A percentile compares a stretch with the other conserved stretches of the same genome.
phyloP scores from a whole-genome alignment of 2,113 vertebrate species.

The Corythornis vintsioides region DNA sequence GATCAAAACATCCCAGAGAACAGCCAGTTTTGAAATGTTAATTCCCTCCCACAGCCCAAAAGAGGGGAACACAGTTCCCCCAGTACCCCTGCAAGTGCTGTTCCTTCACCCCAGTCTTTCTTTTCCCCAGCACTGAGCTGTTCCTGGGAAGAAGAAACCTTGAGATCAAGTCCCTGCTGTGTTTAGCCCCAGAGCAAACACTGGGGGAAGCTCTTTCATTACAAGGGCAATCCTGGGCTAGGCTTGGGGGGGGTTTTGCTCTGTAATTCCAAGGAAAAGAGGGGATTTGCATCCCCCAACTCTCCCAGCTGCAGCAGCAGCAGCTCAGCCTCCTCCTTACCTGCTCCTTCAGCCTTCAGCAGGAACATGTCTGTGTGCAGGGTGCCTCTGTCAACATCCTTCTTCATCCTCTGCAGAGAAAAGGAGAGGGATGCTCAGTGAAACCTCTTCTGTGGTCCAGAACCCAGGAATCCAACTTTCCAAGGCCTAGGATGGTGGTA shows the following conservation, averaged over 20 bases:
- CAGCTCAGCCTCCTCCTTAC: constrained; percentile 79
- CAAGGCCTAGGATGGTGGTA: no score
- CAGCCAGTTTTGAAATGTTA: not conserved
- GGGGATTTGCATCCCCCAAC: not conserved
- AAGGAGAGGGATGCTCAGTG: not conserved
- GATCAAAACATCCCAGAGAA: constrained; percentile 17
- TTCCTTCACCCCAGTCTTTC: not conserved
- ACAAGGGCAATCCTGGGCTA: not conserved
- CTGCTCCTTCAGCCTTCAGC: constrained; percentile 82
- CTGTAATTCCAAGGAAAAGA: not conserved
- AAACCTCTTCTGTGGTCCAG: not conserved
- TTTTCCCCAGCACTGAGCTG: not conserved
- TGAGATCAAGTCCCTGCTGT: not conserved
- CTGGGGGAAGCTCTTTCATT: not conserved
- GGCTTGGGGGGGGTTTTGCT: not conserved
- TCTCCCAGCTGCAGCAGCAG: not conserved
- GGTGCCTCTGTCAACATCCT: constrained; percentile 93
- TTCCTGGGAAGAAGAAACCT: not conserved
- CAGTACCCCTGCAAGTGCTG: not conserved
- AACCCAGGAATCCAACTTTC: not conserved
- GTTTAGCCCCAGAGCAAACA: constrained; percentile 4
- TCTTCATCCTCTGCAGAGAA: constrained; percentile 86
- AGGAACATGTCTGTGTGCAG: constrained; percentile 94
- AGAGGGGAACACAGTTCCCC: not conserved
- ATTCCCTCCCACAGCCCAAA: constrained; percentile 9